Base-by-base conservation (phyloP, 2,113 vertebrate species). In the Beaufortia kweichowensis region DNA sequence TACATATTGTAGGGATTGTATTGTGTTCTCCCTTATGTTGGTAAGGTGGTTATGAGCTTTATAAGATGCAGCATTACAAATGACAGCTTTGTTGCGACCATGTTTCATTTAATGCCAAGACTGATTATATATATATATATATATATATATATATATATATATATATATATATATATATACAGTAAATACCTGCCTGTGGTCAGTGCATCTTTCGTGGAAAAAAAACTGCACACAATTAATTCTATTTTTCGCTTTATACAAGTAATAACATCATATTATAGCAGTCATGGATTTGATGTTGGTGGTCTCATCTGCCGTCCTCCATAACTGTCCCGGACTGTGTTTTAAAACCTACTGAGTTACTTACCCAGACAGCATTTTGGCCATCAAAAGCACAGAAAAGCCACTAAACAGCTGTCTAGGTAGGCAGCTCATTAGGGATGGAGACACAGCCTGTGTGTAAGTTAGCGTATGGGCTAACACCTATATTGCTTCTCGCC, bases 381-480 rank as follows among this genome's bases (percentile, higher is more conserved):
- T n/a, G 33, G 29, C 10, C 21, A 57, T 57, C 31, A 57, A 7
- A 15, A 28, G n/a, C 2, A 15, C 66, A 3, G 15, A 5, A 23
- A 66, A 26, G n/a, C 29, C 21, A 29, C 67, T 14, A 1, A 56
- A 70, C 23, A 17, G 48, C 29, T 17, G 12, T 24, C 48, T 56
- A 14, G 28, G n/a, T 70, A 31, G 29, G 48, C 21, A 35, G n/a
- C 33, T 41, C 21, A 11, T 53, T 17, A 12, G 15, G 21, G 26
- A 41, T 8, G 15, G 10, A 41, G 3, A 19, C 12, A 41, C 67
- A 24, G 67, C 67, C 33, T 41, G 33, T 70, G 14, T 28, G 70
- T n/a, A 48, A n/a, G 11, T 62, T 74, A 74, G 71, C 71, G 57
- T 46, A 5, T 21, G 26, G 23, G 71, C 71, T 74, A 74, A 61